Evolutionary conservation across 2,888 invertebrate genomes (phyloP).

Genomic region (Caenorhabditis wallacei): DNA sequence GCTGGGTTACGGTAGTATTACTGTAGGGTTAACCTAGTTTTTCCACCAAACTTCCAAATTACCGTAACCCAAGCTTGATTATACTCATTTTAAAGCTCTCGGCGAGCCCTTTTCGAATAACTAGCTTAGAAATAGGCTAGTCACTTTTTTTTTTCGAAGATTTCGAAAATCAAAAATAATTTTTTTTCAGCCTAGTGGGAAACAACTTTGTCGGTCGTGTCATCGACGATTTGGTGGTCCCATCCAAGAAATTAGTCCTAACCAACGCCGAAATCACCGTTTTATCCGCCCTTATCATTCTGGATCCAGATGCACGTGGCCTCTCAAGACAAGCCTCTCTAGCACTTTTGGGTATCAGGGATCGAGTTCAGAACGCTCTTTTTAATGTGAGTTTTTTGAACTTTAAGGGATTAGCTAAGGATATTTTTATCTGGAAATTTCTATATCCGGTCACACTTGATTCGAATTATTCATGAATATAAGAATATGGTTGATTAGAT

Average conservation of each 20-base stretch:
- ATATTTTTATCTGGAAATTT: background rate
- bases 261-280: slow-evolving; percentile 77
- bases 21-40: too few species aligned
- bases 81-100: too few species aligned
- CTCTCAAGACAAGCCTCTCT: slow-evolving; percentile 60
- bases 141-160: background rate
- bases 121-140: too few species aligned
- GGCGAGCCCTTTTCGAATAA: too few species aligned
- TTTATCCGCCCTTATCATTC: slow-evolving; percentile 77
- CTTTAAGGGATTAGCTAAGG: background rate
- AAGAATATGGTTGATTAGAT: too few species aligned
- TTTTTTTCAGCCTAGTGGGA: slow-evolving; percentile 74
- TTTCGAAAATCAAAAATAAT: background rate
- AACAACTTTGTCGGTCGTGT: slow-evolving; percentile 80
- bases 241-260: slow-evolving; percentile 74
- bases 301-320: slow-evolving; percentile 76
- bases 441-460: slow-evolving; percentile 46
- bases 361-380: slow-evolving; percentile 79
- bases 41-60: too few species aligned
- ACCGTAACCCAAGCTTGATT: too few species aligned
- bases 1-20: too few species aligned
- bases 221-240: slow-evolving; percentile 79
- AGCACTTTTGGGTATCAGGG: slow-evolving; percentile 72
- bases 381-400: slow-evolving; percentile 66
- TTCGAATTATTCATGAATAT: slow-evolving; percentile 13